A percentile compares a stretch with the other conserved stretches of the same genome.
These are phyloP conservation scores for Neolamprologus caudopunctatus DNA, from an alignment of 2,113 vertebrate species.

Conservation along the genomic window DNA sequence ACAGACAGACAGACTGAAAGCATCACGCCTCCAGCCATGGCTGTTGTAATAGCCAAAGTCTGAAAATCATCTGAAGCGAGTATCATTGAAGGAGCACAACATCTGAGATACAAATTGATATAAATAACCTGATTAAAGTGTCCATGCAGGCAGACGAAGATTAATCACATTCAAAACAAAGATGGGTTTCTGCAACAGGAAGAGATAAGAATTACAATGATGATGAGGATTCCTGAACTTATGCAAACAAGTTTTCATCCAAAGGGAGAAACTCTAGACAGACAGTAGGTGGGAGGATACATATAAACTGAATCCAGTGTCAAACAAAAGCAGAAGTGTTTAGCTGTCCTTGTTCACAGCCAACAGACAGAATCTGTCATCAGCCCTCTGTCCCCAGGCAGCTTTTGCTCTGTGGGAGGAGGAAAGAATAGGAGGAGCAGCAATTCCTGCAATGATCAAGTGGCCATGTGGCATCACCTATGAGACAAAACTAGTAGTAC, in stretches of 20 bases:
- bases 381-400: neutral
- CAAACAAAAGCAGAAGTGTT: conserved; percentile 43
- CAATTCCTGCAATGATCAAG: neutral
- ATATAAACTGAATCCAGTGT: neutral
- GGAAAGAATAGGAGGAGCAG: neutral
- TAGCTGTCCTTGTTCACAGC: conserved; percentile 16
- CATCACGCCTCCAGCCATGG: neutral
- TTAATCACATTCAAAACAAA: neutral
- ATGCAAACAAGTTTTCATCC: conserved; percentile 10
- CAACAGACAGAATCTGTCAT: conserved; percentile 19
- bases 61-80: neutral
- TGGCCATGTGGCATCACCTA: neutral
- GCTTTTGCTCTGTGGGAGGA: neutral
- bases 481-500: neutral
- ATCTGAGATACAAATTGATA: neutral
- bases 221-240: conserved; percentile 30
- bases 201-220: conserved; percentile 4
- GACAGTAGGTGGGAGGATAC: conserved; percentile 30
- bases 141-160: neutral
- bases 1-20: neutral
- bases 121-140: conserved; percentile 20
- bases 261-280: conserved; percentile 27
- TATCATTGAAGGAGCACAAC: neutral
- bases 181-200: neutral
- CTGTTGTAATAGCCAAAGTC: neutral